Conservation (phyloP, 2,888 invertebrate species). For the Agrochola litura region DNA sequence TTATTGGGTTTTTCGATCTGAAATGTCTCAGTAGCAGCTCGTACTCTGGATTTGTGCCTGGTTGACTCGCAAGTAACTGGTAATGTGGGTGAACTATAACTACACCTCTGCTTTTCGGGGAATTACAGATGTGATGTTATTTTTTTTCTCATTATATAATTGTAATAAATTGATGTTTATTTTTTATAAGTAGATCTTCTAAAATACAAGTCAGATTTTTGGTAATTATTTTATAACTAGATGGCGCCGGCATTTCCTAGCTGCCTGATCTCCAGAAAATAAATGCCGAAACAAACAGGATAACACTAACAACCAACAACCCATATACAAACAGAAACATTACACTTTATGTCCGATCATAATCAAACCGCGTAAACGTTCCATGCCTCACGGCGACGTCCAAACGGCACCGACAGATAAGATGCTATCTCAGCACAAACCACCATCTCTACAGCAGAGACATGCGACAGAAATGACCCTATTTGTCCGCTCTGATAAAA, state of each 20-base stretch:
- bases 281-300: neutral
- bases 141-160: too few relatives aligned
- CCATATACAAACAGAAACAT: slow-evolving; percentile 15
- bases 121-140: too few relatives aligned
- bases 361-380: slow-evolving; percentile 29
- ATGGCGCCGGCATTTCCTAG: neutral
- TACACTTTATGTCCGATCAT: slow-evolving; percentile 36
- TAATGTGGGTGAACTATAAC: too few relatives aligned
- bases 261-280: too few relatives aligned
- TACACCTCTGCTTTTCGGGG: too few relatives aligned
- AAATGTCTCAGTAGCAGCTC: too few relatives aligned
- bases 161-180: too few relatives aligned
- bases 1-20: too few relatives aligned
- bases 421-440: slow-evolving; percentile 30
- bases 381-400: slow-evolving; percentile 53
- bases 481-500: slow-evolving; percentile 44
- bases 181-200: too few relatives aligned
- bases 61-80: too few relatives aligned
- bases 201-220: too few relatives aligned
- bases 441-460: neutral
- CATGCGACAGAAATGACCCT: slow-evolving; percentile 25
- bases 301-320: neutral
- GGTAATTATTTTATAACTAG: neutral
- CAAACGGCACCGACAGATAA: slow-evolving; percentile 38
- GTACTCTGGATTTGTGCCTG: too few relatives aligned